Conservation (phyloP, 1,140 invertebrate species). For the Frieseomelitta varia region DNA sequence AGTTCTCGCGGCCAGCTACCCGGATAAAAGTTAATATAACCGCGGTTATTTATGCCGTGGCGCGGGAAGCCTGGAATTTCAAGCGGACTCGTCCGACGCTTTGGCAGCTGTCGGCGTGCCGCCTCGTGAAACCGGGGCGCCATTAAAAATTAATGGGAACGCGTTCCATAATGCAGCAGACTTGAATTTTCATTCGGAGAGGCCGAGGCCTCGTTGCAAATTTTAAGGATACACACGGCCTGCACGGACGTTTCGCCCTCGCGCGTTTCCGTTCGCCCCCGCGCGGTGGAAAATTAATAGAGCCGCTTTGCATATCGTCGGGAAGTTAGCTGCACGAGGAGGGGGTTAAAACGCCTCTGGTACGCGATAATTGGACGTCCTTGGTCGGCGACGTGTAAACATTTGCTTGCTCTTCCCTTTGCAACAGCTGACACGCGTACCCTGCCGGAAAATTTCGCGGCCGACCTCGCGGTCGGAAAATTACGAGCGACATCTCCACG, state of each 20-base stretch:
- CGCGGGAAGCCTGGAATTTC: neutral
- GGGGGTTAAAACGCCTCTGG: slow-evolving; percentile 58
- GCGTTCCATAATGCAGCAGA: slow-evolving; percentile 37
- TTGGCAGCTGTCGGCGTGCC: slow-evolving; percentile 2
- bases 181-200: slow-evolving; percentile 21
- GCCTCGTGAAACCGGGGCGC: slow-evolving; percentile 6
- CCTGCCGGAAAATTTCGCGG: slow-evolving; percentile 6
- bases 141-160: slow-evolving; percentile 43
- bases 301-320: slow-evolving; percentile 72
- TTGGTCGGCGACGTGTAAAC: slow-evolving; percentile 56
- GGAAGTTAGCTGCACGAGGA: slow-evolving; percentile 62
- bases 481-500: neutral
- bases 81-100: neutral
- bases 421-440: slow-evolving; percentile 46
- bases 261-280: slow-evolving; percentile 20
- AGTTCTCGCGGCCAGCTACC: neutral
- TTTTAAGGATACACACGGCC: slow-evolving; percentile 16
- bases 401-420: slow-evolving; percentile 53
- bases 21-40: slow-evolving; percentile 20
- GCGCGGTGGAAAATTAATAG: slow-evolving; percentile 68
- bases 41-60: neutral
- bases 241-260: neutral
- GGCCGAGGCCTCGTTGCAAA: neutral
- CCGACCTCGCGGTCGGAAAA: neutral
- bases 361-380: slow-evolving; percentile 70